Base-by-base conservation (phyloP, 2,113 vertebrate species). In the Okapia johnstoni region DNA sequence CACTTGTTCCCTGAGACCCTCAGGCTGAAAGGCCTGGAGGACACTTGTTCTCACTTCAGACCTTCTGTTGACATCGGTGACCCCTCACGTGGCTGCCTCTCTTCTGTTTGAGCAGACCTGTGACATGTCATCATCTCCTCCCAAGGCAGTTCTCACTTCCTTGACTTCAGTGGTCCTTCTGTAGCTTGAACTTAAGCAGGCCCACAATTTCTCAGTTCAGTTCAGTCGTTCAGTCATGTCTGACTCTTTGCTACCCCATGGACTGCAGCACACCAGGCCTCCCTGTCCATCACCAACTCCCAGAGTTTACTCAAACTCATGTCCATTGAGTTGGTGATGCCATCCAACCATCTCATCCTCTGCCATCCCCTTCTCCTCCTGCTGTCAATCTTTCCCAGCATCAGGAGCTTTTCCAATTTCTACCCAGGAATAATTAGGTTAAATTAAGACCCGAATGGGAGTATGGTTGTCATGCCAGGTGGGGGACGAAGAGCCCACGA, bases 401-500 rank as follows among this genome's bases (percentile, higher is more conserved):
- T 70, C 19, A 70, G 19, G n/a, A 17, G 21, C 11, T 40, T 70
- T 70, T 40, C 66, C n/a, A 40, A 70, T 50, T 54, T 50, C 55
- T 13, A 7, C 52, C 50, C 3, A 5, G 25, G 16, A 11, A 19
- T 26, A 11, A 26, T 3, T 8, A 10, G 30, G 52, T 54, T n/a
- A 54, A 54, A 83, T 83, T n/a, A 55, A 83, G 23, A 15, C 33
- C 33, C 0, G 3, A 55, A 81, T 36, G 33, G 15, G 30, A 26
- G 10, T 23, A 2, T 6, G 43, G 14, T 12, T 7, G 52, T 63
- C 26, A 28, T 5, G 28, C 21, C 14, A 11, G n/a, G 36, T 0
- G 2, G 7, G 33, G 36, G 0, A 8, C 0, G 3, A 5, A 3
- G n/a, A 28, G 25, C 9, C 0, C 46, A 15, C 0, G 3, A 46